Evolutionary conservation across 2,113 vertebrate genomes (phyloP).

Genomic region (Monarcha castaneiventris): DNA sequence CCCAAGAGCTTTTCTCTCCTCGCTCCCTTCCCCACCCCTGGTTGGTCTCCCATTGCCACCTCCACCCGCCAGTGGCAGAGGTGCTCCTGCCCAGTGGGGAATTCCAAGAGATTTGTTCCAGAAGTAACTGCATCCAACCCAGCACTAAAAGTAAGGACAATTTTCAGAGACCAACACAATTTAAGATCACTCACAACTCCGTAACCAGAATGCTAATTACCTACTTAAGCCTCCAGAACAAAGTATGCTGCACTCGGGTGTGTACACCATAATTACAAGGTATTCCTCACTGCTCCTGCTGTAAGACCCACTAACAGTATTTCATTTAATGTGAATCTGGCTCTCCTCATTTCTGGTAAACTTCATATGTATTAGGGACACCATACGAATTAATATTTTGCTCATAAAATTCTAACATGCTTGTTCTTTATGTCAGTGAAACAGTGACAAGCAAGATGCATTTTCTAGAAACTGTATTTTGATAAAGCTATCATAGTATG

Average conservation of each 20-base stretch:
- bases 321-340: background rate
- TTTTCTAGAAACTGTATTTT: constrained; percentile 22
- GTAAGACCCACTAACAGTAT: constrained; percentile 32
- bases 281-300: background rate
- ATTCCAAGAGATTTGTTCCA: background rate
- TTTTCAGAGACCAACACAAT: background rate
- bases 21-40: accelerated
- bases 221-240: constrained; percentile 72
- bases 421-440: background rate
- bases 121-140: background rate
- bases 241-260: constrained; percentile 39
- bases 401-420: background rate
- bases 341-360: constrained; percentile 9
- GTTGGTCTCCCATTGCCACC: background rate
- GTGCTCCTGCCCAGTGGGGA: background rate
- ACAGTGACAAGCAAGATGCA: background rate
- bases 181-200: constrained; percentile 9
- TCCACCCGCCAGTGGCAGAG: background rate
- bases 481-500: background rate
- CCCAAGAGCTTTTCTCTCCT: background rate
- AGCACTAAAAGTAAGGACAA: background rate
- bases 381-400: background rate
- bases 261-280: constrained; percentile 47
- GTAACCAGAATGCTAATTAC: constrained; percentile 57
- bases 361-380: background rate